phyloP scores from a whole-genome alignment of 2,113 vertebrate genomes.

The Takifugu bimaculatus region DNA sequence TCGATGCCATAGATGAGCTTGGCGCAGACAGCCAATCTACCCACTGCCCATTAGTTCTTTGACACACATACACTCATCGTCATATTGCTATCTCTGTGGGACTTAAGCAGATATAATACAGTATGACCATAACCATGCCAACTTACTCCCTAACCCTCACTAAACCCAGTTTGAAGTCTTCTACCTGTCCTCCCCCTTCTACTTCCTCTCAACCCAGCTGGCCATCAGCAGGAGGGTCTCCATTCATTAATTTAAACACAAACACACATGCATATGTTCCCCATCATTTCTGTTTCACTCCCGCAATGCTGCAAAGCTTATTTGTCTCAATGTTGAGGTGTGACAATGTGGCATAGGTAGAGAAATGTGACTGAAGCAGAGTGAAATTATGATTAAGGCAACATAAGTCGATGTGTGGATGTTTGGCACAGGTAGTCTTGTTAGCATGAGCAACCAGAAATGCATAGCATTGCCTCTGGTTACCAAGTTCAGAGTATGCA shows the following conservation, averaged over 20 bases:
- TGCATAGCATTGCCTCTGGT: too few relatives aligned
- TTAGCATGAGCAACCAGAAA: too few relatives aligned
- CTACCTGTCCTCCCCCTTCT: too few relatives aligned
- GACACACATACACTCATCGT: constrained; percentile 9
- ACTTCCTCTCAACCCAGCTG: too few relatives aligned
- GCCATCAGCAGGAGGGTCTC: too few relatives aligned
- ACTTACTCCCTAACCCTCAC: too few relatives aligned
- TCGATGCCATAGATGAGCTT: constrained; percentile 47
- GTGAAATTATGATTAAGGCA: constrained; percentile 30
- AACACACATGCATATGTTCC: constrained; percentile 5
- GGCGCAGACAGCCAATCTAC: constrained; percentile 31
- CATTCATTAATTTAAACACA: not conserved
- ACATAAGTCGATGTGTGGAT: not conserved
- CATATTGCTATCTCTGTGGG: too few relatives aligned
- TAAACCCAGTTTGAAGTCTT: too few relatives aligned
- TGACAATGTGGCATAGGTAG: constrained; percentile 2
- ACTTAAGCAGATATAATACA: too few relatives aligned
- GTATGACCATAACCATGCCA: too few relatives aligned
- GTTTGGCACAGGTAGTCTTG: too few relatives aligned
- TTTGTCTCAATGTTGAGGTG: constrained; percentile 25
- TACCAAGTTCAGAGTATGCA: too few relatives aligned
- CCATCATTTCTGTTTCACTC: constrained; percentile 8
- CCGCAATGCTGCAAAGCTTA: not conserved
- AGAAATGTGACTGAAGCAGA: constrained; percentile 18
- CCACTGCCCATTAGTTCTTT: constrained; percentile 30